phyloP scores from a whole-genome alignment of 1,140 invertebrate genomes.

The Zaprionus inermis region DNA sequence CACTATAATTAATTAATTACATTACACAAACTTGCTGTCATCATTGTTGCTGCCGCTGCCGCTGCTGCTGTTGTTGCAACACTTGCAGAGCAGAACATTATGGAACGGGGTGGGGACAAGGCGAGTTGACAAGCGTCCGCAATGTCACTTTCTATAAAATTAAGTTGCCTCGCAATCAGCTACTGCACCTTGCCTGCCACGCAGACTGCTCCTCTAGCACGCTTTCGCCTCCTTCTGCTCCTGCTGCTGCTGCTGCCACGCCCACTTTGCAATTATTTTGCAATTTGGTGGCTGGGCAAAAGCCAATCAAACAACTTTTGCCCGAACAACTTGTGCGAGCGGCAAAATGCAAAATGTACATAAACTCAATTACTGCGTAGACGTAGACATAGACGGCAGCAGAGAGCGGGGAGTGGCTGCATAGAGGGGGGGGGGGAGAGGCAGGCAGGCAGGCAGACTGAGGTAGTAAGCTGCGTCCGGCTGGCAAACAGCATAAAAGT shows the following conservation, averaged over 20 bases:
- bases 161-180: constrained; percentile 71
- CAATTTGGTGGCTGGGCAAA: constrained; percentile 70
- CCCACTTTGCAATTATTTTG: constrained; percentile 65
- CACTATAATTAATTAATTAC: constrained; percentile 80
- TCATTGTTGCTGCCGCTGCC: constrained; percentile 37
- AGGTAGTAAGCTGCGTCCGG: not conserved
- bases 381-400: constrained; percentile 14
- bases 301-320: constrained; percentile 77
- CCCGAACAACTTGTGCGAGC: constrained; percentile 52
- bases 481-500: constrained; percentile 21
- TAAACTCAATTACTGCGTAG: constrained; percentile 66
- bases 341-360: constrained; percentile 73
- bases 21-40: constrained; percentile 79
- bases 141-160: constrained; percentile 78
- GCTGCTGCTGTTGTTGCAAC: constrained; percentile 43
- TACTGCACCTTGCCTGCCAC: constrained; percentile 35
- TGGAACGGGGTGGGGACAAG: not conserved
- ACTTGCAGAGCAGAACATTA: constrained; percentile 27
- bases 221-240: not conserved
- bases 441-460: not conserved
- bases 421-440: not conserved
- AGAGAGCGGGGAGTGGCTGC: not conserved
- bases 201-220: not conserved
- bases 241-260: too few relatives aligned
- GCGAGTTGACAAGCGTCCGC: constrained; percentile 41